Evolutionary conservation across 2,888 invertebrate genomes (phyloP), one percentile per base, ranked within the genome.

Genomic region (Sinodicranocentrus sp.): DNA sequence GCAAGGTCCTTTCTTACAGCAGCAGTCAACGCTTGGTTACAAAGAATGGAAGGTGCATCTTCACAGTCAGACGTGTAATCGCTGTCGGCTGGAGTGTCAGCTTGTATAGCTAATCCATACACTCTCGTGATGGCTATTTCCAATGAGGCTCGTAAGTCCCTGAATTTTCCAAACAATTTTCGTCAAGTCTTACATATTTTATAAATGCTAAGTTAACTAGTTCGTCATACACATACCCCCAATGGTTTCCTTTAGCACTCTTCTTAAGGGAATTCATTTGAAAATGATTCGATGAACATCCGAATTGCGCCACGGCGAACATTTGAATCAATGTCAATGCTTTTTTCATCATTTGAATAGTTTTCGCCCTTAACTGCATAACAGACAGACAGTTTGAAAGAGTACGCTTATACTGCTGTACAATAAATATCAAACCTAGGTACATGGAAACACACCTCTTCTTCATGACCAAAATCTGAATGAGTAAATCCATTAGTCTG

Each of bases 1-100:
- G 98, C 95, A 76, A 99, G 92, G 89, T 98, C 96, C 91, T 97
- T 97, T 33, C 99, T 93, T 3, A 99, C 97, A 63, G 96, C 95
- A 23, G 94, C 94, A 0, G 97, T 97, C 67, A 99, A 90, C 87
- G 96, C 95, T 84, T 96, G 95, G 90, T 95, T 95, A 87, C 93
- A 92, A 15, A 90, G 84, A 71, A 91, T 89, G 84, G 90, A 89
- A 89, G 92, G 90, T 52, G 90, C 92, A 83, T 92, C 92, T 85
- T 93, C 93, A n/a, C 92, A 92, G 88, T 93, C 93, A 39, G 93
- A 92, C 8, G 92, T 92, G 88, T 92, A 93, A 80, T 92, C 92
- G 78, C 91, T 91, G 57, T 92, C 92, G 25, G 89, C 89, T 67
- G 87, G 91, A 89, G 86, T 91, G 89, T 92, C 92, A 76, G 92